Evolutionary conservation across 23 tunicate species (phyloP).

Genomic region (Styela clava): DNA sequence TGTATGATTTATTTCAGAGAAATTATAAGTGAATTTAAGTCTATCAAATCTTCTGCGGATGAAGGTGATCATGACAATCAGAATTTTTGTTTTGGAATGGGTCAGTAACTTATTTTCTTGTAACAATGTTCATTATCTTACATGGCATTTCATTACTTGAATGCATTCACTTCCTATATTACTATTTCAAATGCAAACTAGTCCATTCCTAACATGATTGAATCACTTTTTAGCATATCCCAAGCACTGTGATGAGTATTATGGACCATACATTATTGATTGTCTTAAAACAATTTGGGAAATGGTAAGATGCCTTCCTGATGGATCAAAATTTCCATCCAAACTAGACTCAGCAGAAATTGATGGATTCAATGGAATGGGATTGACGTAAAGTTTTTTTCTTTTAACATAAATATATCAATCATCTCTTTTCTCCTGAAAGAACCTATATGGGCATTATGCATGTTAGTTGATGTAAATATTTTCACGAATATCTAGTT

Average conservation of each 20-base stretch:
- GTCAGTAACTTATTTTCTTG: no score
- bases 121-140: no score
- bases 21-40: not conserved
- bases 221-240: conserved; percentile 18
- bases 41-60: conserved; percentile 19
- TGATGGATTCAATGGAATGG: conserved; percentile 1
- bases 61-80: conserved; percentile 17
- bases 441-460: no score
- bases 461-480: no score
- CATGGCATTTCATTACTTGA: no score
- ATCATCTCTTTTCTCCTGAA: no score
- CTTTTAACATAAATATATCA: no score
- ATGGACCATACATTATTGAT: conserved; percentile 13
- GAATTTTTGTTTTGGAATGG: conserved; percentile 36
- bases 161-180: no score
- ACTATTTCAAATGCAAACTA: no score
- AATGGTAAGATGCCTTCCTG: conserved; percentile 18
- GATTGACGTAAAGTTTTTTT: conserved; percentile 12
- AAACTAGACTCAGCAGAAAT: not conserved
- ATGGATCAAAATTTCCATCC: conserved; percentile 23
- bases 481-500: no score
- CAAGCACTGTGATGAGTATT: not conserved
- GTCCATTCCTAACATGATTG: no score
- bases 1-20: conserved; percentile 13
- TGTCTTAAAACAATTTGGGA: conserved; percentile 29